These are phyloP conservation scores for Siphlonurus alternatus DNA, from an alignment of 2,888 invertebrate species.

Conservation along the genomic window DNA sequence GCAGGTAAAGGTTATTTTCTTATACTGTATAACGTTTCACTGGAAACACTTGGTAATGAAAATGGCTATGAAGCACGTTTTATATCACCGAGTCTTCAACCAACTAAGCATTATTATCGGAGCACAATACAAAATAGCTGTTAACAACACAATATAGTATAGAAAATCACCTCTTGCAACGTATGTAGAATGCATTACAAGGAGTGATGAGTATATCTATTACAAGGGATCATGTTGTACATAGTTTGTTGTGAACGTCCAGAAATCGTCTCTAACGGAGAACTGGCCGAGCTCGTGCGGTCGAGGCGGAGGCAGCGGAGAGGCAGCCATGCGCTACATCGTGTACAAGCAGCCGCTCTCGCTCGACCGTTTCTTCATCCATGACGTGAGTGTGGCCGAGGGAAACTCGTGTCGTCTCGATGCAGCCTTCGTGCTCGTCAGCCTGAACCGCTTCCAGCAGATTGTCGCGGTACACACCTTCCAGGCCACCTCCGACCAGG, in stretches of 20 bases:
- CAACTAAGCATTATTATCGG: no score
- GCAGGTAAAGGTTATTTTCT: no score
- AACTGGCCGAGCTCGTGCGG: constrained; percentile 25
- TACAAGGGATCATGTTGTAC: neutral
- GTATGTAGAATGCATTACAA: neutral
- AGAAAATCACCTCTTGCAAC: neutral
- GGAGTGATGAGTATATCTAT: neutral
- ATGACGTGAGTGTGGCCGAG: constrained; percentile 24
- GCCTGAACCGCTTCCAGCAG: constrained; percentile 29
- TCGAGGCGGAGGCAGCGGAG: constrained; percentile 17
- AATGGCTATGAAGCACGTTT: no score
- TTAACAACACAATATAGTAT: no score
- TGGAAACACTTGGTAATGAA: no score
- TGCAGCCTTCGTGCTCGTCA: constrained; percentile 27
- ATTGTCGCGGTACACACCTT: constrained; percentile 29
- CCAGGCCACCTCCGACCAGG: constrained; percentile 25
- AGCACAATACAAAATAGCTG: no score
- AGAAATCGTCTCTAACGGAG: constrained; percentile 29
- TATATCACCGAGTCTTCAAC: no score
- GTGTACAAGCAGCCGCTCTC: constrained; percentile 30
- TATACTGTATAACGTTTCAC: no score
- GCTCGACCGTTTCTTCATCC: constrained; percentile 28
- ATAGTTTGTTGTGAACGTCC: constrained; percentile 9
- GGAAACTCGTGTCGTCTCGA: constrained; percentile 24
- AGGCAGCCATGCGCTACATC: constrained; percentile 23